phyloP scores from a whole-genome alignment of 2,113 vertebrate genomes.

The Tychaedon coryphoeus region DNA sequence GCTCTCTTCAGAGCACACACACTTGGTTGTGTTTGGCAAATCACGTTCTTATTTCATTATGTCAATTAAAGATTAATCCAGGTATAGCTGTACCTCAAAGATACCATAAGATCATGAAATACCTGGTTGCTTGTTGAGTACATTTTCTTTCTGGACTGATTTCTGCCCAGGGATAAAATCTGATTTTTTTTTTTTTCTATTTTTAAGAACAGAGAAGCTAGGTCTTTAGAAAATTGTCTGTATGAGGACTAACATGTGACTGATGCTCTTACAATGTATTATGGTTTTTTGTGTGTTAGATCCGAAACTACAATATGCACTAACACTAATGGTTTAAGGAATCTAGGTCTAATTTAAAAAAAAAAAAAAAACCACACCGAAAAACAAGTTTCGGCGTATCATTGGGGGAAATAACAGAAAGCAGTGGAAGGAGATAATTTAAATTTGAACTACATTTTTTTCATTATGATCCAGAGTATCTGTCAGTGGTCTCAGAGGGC shows the following conservation, averaged over 20 bases:
- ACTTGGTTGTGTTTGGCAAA: neutral
- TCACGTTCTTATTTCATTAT: neutral
- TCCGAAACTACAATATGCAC: neutral
- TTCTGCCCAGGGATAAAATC: neutral
- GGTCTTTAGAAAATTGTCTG: neutral
- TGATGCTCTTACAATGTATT: neutral
- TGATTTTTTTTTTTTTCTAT: neutral
- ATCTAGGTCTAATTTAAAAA: neutral
- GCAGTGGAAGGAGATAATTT: neutral
- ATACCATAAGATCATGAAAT: neutral
- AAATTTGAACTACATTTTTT: neutral
- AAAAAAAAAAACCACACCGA: neutral
- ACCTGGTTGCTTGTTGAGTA: neutral
- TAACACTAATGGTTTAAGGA: neutral
- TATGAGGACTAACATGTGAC: neutral
- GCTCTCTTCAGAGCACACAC: neutral
- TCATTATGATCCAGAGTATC: neutral
- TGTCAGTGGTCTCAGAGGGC: neutral
- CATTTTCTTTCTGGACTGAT: neutral
- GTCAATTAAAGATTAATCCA: neutral
- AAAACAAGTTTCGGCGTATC: neutral
- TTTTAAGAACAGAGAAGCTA: neutral
- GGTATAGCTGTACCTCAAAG: neutral
- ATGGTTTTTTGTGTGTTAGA: fast-evolving
- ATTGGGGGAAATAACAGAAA: neutral